Base-by-base conservation (phyloP, 2,113 vertebrate genomes). In the Sprattus sprattus region DNA sequence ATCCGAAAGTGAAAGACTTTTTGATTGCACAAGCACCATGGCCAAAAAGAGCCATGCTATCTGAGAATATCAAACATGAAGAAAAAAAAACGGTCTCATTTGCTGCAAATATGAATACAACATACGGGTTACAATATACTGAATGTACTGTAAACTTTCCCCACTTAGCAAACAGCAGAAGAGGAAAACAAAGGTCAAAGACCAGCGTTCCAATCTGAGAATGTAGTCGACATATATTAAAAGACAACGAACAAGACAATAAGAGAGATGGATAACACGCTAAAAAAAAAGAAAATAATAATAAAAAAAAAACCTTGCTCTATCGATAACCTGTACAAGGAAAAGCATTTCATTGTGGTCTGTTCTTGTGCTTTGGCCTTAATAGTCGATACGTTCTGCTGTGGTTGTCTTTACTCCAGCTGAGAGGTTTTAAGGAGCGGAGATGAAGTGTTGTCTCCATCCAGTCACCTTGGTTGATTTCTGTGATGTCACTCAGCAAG, bases 361-460 rank as follows among this genome's bases (percentile, higher is more conserved):
- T 85, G 88, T 86, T 93, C 82, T 93, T 95, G 94, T 96, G 94
- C 95, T 95, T 95, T 95, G 94, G 95, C 92, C 93, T 94, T 93
- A 91, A 87, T 93, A 88, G 87, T 89, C 89, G 89, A 81, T 75
- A 52, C 89, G 91, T 88, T 64, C 82, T 54, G 25, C 54, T 91
- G 89, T 88, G 87, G 89, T 87, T 89, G 85, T 85, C 92, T 89
- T 88, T 88, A 89, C 89, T 88, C 83, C 89, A 75, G 45, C 39
- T 71, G n/a, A 25, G 8, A 88, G 47, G 44, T 45, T 92, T 87
- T 39, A 71, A 91, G 20, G 87, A 15, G 54, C 60, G 39, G 39
- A 39, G 39, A 39, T 87, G 85, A 84, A 85, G 82, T 75, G 25
- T 90, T 91, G n/a, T 86, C 87, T 89, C 91, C 87, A 88, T 90